A percentile compares a stretch with the other conserved stretches of the same genome.
Conservation (phyloP, 2,888 invertebrate genomes). For the Acleris cristana region DNA sequence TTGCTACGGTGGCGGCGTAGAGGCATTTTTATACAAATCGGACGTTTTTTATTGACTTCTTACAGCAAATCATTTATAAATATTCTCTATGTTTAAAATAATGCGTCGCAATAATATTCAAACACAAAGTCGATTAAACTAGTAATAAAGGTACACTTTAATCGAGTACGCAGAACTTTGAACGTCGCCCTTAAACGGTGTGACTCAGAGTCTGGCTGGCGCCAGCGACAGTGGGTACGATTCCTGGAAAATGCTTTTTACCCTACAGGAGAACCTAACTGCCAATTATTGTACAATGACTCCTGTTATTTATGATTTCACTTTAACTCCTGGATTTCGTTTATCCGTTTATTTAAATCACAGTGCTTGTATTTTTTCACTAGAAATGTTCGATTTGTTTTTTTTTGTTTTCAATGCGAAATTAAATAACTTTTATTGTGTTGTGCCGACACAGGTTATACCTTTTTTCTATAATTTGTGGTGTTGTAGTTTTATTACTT, state of each 20-base stretch:
- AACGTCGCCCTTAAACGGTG: conserved; percentile 48
- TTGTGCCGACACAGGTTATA: no score
- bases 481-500: no score
- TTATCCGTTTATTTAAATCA: not conserved
- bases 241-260: conserved; percentile 68
- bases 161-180: conserved; percentile 32
- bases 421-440: no score
- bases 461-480: no score
- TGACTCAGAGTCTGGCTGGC: conserved; percentile 70
- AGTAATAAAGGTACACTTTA: no score
- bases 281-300: conserved; percentile 66
- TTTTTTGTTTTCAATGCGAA: no score
- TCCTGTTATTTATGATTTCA: conserved; percentile 44
- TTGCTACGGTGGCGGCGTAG: conserved; percentile 14
- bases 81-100: not conserved
- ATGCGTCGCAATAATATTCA: conserved; percentile 8
- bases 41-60: no score
- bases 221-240: conserved; percentile 53
- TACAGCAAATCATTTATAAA: no score
- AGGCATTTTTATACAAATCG: no score
- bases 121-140: no score
- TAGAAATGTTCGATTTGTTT: no score
- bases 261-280: conserved; percentile 60
- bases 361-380: not conserved
- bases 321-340: conserved; percentile 11